phyloP scores from a whole-genome alignment of 2,113 vertebrate species.

The Athene cunicularia region DNA sequence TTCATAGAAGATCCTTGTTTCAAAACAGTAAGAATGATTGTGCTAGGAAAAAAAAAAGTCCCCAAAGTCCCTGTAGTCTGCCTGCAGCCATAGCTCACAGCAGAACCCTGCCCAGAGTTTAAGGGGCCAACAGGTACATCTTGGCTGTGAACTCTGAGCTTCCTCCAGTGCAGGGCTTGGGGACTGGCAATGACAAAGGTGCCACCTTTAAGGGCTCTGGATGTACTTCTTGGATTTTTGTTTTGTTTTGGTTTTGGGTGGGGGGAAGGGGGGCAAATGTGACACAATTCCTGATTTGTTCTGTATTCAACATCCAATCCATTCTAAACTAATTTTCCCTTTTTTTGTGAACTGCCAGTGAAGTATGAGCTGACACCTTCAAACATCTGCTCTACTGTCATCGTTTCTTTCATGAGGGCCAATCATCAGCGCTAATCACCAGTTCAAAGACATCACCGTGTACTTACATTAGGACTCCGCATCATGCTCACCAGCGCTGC shows the following conservation, averaged over 20 bases:
- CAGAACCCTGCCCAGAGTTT: too few species aligned
- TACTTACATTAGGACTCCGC: not conserved
- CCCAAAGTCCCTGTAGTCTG: not conserved
- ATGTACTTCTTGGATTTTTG: not conserved
- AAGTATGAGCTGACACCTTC: not conserved
- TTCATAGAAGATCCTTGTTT: not conserved
- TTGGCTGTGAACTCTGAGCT: not conserved
- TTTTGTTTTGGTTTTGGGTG: not conserved
- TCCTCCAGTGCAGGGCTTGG: not conserved
- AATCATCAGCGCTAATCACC: not conserved
- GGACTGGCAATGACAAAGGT: not conserved
- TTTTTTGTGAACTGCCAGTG: not conserved
- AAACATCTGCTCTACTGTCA: not conserved
- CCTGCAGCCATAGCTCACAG: not conserved
- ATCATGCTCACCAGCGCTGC: too few species aligned
- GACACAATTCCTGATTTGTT: not conserved
- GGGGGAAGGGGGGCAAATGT: too few species aligned
- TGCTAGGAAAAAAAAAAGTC: not conserved
- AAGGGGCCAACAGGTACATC: not conserved
- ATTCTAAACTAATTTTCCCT: not conserved
- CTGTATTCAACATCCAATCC: not conserved
- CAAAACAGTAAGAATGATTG: not conserved
- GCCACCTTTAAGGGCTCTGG: not conserved
- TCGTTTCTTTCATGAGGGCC: not conserved
- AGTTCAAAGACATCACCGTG: too few species aligned